Percentiles rank a stretch among this genome's conserved stretches.
Conservation (phyloP, 2,797 vertebrate species). For the Tadarida brasiliensis region DNA sequence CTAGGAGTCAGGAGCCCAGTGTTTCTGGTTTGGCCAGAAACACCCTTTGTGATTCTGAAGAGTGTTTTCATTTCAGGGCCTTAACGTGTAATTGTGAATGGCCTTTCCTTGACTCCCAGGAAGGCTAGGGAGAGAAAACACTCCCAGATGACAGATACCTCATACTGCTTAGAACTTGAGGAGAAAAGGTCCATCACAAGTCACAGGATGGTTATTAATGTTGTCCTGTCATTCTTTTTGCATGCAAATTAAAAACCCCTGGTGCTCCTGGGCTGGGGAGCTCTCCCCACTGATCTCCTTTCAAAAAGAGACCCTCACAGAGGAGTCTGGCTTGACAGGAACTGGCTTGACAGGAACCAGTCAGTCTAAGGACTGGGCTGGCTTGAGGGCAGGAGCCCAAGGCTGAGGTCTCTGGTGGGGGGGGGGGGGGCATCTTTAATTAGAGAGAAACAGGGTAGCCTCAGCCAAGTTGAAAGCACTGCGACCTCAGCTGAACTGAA, state of each 20-base stretch:
- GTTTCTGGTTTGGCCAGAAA: slow-evolving; percentile 44
- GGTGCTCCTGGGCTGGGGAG: not conserved
- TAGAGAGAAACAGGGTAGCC: slow-evolving; percentile 51
- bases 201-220: slow-evolving; percentile 36
- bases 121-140: slow-evolving; percentile 40
- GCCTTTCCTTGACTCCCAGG: slow-evolving; percentile 11
- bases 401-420: not conserved
- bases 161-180: slow-evolving; percentile 42
- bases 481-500: slow-evolving; percentile 79
- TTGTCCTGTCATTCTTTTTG: slow-evolving; percentile 18
- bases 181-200: not conserved
- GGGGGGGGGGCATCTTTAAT: slow-evolving; percentile 41
- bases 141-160: slow-evolving; percentile 36
- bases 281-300: not conserved
- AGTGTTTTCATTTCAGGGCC: slow-evolving; percentile 49
- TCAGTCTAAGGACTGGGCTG: not conserved
- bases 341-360: slow-evolving; percentile 52
- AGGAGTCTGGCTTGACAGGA: slow-evolving; percentile 53
- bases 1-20: not conserved
- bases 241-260: not conserved
- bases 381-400: not conserved
- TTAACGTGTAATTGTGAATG: slow-evolving; percentile 11
- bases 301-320: slow-evolving; percentile 15
- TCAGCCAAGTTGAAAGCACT: slow-evolving; percentile 62
- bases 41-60: slow-evolving; percentile 27